A percentile compares a stretch with the other conserved stretches of the same genome.
Conservation (phyloP, 2,113 vertebrate genomes). For the Camelus dromedarius region DNA sequence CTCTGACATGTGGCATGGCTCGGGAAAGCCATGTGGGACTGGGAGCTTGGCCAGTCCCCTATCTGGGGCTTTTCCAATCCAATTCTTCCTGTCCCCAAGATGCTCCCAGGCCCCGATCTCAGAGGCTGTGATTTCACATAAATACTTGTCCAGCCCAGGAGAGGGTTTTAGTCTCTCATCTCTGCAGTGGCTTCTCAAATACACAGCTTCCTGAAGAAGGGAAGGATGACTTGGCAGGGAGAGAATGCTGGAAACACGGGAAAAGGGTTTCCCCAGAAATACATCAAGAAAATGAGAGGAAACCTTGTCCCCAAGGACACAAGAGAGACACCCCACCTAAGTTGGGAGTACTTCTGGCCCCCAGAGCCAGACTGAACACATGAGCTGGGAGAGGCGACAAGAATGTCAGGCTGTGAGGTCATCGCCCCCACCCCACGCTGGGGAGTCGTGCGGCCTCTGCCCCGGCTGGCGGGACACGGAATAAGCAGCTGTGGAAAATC, state of each 20-base stretch:
- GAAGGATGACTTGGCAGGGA: slow-evolving; percentile 45
- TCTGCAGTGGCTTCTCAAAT: slow-evolving; percentile 30
- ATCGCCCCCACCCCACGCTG: neutral
- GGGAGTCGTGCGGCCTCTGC: neutral
- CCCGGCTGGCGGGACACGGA: neutral
- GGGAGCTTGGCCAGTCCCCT: slow-evolving; percentile 45
- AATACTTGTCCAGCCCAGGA: slow-evolving; percentile 6
- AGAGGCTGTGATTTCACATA: slow-evolving; percentile 26
- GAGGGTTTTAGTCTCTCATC: slow-evolving; percentile 33
- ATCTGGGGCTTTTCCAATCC: slow-evolving; percentile 65
- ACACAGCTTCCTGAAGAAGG: neutral
- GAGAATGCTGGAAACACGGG: neutral
- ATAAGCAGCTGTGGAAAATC: neutral
- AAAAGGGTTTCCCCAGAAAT: slow-evolving; percentile 62
- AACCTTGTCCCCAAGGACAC: neutral
- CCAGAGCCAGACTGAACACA: neutral
- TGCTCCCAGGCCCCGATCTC: slow-evolving; percentile 20
- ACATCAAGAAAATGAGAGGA: neutral
- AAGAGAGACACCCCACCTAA: neutral
- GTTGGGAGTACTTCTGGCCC: neutral
- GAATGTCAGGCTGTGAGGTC: slow-evolving; percentile 42
- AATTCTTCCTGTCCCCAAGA: slow-evolving; percentile 34
- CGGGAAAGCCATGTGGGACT: neutral
- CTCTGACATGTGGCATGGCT: neutral
- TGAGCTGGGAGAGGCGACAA: slow-evolving; percentile 7